phyloP scores from a whole-genome alignment of 2,797 vertebrate species.

The Alauda arvensis region DNA sequence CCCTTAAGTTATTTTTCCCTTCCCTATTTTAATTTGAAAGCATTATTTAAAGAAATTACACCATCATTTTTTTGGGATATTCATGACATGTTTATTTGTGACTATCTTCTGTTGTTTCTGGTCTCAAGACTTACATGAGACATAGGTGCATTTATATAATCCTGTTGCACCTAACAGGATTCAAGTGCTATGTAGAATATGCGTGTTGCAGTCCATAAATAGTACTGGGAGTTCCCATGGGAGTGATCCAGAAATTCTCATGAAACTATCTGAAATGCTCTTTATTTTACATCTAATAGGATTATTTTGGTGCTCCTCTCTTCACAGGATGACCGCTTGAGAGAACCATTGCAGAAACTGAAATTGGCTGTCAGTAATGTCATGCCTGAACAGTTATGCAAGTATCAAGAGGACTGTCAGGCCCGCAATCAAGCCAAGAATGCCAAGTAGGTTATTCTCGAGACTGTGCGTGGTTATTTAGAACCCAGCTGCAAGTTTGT shows the following conservation, averaged over 20 bases:
- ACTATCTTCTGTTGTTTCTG: not conserved
- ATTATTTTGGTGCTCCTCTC: not conserved
- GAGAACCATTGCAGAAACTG: conserved; percentile 89
- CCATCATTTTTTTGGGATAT: not conserved
- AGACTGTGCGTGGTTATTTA: not conserved
- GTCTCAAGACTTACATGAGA: not conserved
- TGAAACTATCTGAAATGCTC: not conserved
- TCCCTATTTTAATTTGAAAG: not conserved
- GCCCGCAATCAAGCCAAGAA: conserved; percentile 87
- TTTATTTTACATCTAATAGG: not conserved
- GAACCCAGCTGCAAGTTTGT: not conserved
- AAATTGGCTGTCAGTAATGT: conserved; percentile 92
- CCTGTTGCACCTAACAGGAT: not conserved
- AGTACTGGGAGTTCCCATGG: not conserved
- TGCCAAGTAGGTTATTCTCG: conserved; percentile 80
- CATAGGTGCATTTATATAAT: not conserved
- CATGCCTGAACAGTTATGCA: conserved; percentile 95
- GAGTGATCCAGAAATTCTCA: not conserved
- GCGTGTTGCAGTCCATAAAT: not conserved
- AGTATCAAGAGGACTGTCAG: conserved; percentile 94
- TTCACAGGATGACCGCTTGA: conserved; percentile 88
- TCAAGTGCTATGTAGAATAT: not conserved
- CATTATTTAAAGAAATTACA: not conserved
- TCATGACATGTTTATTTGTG: not conserved
- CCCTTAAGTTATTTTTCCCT: not conserved